These are phyloP conservation scores for Eulemur coronatus DNA, from an alignment of 2,797 vertebrate species.

Conservation along the genomic window DNA sequence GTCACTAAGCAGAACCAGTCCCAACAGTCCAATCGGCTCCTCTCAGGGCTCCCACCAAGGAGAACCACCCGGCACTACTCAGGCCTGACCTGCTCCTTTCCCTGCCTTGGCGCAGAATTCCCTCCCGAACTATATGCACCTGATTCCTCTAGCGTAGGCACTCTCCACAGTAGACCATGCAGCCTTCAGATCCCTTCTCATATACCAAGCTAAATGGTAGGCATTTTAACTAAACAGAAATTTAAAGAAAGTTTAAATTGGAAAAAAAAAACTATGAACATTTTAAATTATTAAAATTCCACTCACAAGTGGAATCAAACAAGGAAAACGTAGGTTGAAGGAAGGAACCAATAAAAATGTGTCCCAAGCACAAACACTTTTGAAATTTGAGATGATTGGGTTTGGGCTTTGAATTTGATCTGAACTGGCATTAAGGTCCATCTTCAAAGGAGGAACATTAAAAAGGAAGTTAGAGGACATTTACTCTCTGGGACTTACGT, in stretches of 20 bases:
- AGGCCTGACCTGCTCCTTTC: not conserved
- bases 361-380: not conserved
- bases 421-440: constrained; percentile 66
- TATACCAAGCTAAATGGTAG: not conserved
- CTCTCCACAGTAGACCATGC: not conserved
- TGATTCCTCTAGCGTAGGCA: not conserved
- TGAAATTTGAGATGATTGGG: not conserved
- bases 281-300: constrained; percentile 58
- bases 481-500: constrained; percentile 60
- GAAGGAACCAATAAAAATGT: constrained; percentile 34
- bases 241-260: constrained; percentile 18
- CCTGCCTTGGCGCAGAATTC: not conserved
- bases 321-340: constrained; percentile 37
- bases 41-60: not conserved
- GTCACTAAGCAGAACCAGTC: not conserved
- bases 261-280: constrained; percentile 8
- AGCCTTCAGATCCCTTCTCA: not conserved
- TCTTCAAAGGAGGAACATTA: constrained; percentile 68
- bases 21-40: not conserved
- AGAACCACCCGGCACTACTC: not conserved
- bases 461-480: constrained; percentile 66
- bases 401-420: constrained; percentile 26
- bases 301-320: constrained; percentile 23
- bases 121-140: not conserved
- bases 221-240: not conserved